Evolutionary conservation across 2,888 invertebrate species (phyloP).

Genomic region (Diogma glabrata): DNA sequence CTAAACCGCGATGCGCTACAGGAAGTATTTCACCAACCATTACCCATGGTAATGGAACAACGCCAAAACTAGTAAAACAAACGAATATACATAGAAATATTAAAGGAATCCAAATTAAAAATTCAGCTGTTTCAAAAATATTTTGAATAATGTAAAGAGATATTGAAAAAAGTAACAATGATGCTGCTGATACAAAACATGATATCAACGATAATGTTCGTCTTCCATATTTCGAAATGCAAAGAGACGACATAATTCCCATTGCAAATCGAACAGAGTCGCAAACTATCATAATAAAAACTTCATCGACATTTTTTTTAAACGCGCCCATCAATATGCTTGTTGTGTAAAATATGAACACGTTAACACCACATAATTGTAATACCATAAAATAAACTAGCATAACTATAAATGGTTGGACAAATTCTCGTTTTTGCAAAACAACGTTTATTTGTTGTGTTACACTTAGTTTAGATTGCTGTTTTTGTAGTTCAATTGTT

Average conservation of each 20-base stretch:
- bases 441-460: no score
- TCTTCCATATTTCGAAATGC: constrained; percentile 43
- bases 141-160: constrained; percentile 36
- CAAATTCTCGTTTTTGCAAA: not conserved
- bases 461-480: no score
- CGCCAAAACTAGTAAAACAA: constrained; percentile 45
- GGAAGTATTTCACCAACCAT: constrained; percentile 56
- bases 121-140: not conserved
- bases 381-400: constrained; percentile 47
- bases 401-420: constrained; percentile 46
- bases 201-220: constrained; percentile 46
- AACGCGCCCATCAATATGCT: constrained; percentile 45
- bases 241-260: constrained; percentile 44
- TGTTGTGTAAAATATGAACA: constrained; percentile 52
- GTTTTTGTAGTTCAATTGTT: no score
- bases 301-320: constrained; percentile 43
- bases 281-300: constrained; percentile 46
- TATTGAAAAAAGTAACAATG: constrained; percentile 41
- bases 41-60: constrained; percentile 54
- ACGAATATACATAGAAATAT: constrained; percentile 44
- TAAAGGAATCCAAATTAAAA: constrained; percentile 38
- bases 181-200: constrained; percentile 44
- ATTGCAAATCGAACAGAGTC: constrained; percentile 45
- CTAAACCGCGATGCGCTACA: constrained; percentile 41
- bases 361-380: constrained; percentile 53